A percentile compares a stretch with the other conserved stretches of the same genome.
Conservation (phyloP, 2,113 vertebrate genomes). For the Calcarius ornatus region DNA sequence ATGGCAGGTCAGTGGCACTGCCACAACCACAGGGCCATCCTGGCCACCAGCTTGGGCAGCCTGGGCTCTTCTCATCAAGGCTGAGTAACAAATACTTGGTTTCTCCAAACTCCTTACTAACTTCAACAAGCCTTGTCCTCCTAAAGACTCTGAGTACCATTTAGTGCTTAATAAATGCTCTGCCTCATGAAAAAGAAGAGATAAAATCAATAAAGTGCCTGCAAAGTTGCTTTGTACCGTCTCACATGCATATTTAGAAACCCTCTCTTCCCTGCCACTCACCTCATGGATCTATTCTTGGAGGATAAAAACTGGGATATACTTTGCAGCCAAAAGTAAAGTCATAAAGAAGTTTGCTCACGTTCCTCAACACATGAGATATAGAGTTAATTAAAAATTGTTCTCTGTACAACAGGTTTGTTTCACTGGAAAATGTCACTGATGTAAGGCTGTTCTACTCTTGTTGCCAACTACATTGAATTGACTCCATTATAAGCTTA, state of each 20-base stretch:
- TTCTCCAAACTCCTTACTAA: neutral
- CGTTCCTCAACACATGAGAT: slow-evolving; percentile 72
- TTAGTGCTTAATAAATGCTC: neutral
- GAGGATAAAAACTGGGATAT: slow-evolving; percentile 69
- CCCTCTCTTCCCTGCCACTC: slow-evolving; percentile 61
- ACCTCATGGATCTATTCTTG: slow-evolving; percentile 72
- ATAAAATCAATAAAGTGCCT: slow-evolving; percentile 38
- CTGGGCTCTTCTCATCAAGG: neutral
- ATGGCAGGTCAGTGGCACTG: neutral
- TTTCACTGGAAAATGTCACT: slow-evolving; percentile 71
- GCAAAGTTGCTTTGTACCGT: slow-evolving; percentile 56
- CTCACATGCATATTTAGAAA: slow-evolving; percentile 70
- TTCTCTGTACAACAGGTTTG: slow-evolving; percentile 70
- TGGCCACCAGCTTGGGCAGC: neutral
- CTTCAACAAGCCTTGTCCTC: neutral
- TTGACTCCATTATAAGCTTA: slow-evolving; percentile 56
- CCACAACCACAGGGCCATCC: fast-evolving
- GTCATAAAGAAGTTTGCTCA: slow-evolving; percentile 75
- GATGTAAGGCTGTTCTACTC: slow-evolving; percentile 65
- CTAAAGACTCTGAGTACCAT: neutral
- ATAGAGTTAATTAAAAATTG: slow-evolving; percentile 77
- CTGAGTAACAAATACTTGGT: neutral
- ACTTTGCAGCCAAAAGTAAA: slow-evolving; percentile 63
- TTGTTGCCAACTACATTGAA: slow-evolving; percentile 49
- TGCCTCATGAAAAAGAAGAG: slow-evolving; percentile 3